Evolutionary conservation across 2,888 invertebrate genomes (phyloP), one percentile per base, ranked within the genome.

Genomic region (Kuschelorhynchus macadamiae): DNA sequence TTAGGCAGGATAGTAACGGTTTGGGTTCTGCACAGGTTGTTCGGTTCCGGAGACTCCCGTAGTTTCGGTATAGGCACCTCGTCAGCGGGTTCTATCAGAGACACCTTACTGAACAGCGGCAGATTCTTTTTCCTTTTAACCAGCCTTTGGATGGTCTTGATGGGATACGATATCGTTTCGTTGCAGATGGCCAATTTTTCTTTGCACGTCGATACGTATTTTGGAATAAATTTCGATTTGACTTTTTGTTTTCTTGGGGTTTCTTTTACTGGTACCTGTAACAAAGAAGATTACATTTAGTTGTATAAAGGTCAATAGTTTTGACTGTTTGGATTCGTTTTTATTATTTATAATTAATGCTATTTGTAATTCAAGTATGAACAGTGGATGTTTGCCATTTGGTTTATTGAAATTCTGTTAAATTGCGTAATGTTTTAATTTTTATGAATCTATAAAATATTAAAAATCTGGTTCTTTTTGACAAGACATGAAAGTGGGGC

Each of bases 1-100:
- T 88, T 84, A 0, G 92, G 92, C 68, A 85, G 87, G 4, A 88
- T 81, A 0, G 90, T 79, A 81, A 87, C 84, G 41, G 83, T 83
- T 82, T 42, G 73, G 0, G 75, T 76, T 7, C 73, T 60, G 57
- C 80, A 80, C 49, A 80, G 55, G n/a, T 76, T 70, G 33, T 77
- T 73, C 21, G 57, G 42, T 49, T 70, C 63, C n/a, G n/a, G n/a
- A 7, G 11, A n/a, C 3, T 53, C 60, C n/a, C 62, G 14, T 7
- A 47, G 5, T 18, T 14, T 42, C 30, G 66, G 53, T 20, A 52
- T 21, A 2, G 59, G 59, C n/a, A 49, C 8, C 5, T 56, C 56
- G 5, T 47, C 44, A 2, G 63, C 63, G 0, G 70, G 70, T 39
- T 70, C 67, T 21, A 70, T 67, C 11, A 70, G 32, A 9, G 65